Evolutionary conservation across 1,140 invertebrate genomes (phyloP).

Genomic region (Carposina sasakii): DNA sequence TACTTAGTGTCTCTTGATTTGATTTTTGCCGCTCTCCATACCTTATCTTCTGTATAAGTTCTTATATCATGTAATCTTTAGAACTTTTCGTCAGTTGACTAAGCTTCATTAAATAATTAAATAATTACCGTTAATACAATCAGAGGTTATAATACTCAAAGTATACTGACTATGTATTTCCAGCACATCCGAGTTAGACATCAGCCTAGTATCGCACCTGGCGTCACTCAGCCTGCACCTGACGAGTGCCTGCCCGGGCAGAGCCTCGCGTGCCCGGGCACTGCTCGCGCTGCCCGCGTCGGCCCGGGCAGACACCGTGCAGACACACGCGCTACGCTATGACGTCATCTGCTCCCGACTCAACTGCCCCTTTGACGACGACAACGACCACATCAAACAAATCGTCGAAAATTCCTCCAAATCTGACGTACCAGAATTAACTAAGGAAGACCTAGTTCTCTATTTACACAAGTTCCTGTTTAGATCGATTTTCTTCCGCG

Average conservation of each 20-base stretch:
- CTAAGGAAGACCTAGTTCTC: constrained; percentile 16
- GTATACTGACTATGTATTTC: no score
- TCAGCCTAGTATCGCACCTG: no score
- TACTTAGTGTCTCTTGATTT: no score
- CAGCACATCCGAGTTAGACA: no score
- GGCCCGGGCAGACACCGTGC: background rate
- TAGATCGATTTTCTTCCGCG: constrained; percentile 25
- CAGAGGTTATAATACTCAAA: no score
- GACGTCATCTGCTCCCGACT: constrained; percentile 33
- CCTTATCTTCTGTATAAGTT: no score
- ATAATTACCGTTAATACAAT: no score
- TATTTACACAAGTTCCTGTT: constrained; percentile 26
- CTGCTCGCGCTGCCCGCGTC: constrained; percentile 18
- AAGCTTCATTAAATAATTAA: no score
- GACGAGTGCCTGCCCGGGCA: constrained; percentile 7
- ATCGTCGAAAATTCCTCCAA: constrained; percentile 14
- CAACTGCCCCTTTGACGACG: constrained; percentile 35
- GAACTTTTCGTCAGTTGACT: no score
- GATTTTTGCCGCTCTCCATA: no score
- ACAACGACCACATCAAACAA: constrained; percentile 21
- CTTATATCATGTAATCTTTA: no score
- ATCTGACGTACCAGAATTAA: constrained; percentile 9
- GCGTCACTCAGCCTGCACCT: no score
- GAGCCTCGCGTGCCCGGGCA: constrained; percentile 12
- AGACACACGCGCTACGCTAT: constrained; percentile 28